These are phyloP conservation scores for Keiferia lycopersicella DNA, from an alignment of 2,888 invertebrate genomes.

Conservation along the genomic window DNA sequence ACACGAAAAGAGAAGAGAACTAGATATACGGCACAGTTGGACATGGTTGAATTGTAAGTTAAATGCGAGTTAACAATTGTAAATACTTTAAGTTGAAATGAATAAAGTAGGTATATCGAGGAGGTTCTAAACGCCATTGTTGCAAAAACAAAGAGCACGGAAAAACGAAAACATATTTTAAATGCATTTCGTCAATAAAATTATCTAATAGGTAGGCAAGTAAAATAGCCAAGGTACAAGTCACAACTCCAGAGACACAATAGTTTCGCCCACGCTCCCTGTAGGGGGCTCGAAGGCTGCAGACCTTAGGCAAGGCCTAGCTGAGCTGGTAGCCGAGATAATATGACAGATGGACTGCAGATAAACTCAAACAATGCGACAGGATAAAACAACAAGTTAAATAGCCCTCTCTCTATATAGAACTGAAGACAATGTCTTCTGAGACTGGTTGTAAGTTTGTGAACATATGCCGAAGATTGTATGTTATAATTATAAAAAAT, in stretches of 20 bases:
- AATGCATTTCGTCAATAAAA: no score
- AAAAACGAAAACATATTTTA: no score
- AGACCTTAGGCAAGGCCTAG: slow-evolving; percentile 9
- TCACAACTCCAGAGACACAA: slow-evolving; percentile 22
- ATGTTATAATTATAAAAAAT: no score
- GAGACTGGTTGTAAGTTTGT: neutral
- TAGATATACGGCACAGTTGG: no score
- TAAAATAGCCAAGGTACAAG: neutral
- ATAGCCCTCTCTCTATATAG: neutral
- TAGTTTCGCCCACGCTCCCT: slow-evolving; percentile 25
- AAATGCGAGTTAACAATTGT: no score
- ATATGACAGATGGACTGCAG: slow-evolving; percentile 14
- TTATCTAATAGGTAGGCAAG: neutral
- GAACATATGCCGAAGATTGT: neutral
- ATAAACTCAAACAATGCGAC: slow-evolving; percentile 16
- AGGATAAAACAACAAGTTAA: slow-evolving; percentile 8
- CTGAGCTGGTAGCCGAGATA: slow-evolving; percentile 11
- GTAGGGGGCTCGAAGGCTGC: slow-evolving; percentile 2
- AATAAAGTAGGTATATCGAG: no score
- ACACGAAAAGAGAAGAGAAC: no score
- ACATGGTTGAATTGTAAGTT: no score
- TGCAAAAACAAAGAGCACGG: no score
- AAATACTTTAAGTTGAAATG: no score
- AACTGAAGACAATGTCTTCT: neutral
- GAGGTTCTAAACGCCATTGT: no score